Evolutionary conservation across 2,113 vertebrate genomes (phyloP), one percentile per base, ranked within the genome.

Genomic region (Labrus mixtus): DNA sequence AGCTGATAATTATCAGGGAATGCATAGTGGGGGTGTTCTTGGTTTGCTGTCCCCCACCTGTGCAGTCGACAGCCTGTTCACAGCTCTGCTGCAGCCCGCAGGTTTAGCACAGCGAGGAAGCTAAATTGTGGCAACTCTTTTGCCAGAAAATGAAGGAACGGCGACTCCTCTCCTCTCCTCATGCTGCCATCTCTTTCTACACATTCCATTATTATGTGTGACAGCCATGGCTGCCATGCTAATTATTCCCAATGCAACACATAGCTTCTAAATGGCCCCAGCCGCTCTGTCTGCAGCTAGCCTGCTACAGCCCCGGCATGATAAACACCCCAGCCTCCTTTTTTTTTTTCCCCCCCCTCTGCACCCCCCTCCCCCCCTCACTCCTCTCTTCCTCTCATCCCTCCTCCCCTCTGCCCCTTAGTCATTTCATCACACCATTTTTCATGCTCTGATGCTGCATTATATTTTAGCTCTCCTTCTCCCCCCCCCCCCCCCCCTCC

Each of bases 251-350:
- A 48, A 85, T 84, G 89, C 86, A 94, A 86, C 90, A 87, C 83
- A 87, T 88, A 80, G 78, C 83, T 84, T 81, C 70, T 91, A 85
- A 93, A 91, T 85, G 91, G 86, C 79, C 86, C 86, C 74, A 69
- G 77, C 82, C 73, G 46, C 74, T 84, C 82, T 80, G 76, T 89
- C 89, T 93, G 93, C 86, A 93, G 70, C 91, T 89, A 78, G 77
- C 76, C 77, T 87, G 81, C 84, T 87, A 95, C 94, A 85, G 73
- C 90, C 84, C 43, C 83, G 67, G 93, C 91, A 95, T 94, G 87
- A 93, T 87, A 94, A 94, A 90, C 87, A 93, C 87, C 85, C 81
- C 65, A 78, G 29, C 50, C 72, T 58, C 68, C 59, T 56, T 83
- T 68, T 69, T 37, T 53, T 62, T 58, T 83, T 68, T 69, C 33